A percentile compares a stretch with the other conserved stretches of the same genome.
These are phyloP conservation scores for Myripristis jacobus DNA, from an alignment of 2,797 vertebrate genomes.

Conservation along the genomic window DNA sequence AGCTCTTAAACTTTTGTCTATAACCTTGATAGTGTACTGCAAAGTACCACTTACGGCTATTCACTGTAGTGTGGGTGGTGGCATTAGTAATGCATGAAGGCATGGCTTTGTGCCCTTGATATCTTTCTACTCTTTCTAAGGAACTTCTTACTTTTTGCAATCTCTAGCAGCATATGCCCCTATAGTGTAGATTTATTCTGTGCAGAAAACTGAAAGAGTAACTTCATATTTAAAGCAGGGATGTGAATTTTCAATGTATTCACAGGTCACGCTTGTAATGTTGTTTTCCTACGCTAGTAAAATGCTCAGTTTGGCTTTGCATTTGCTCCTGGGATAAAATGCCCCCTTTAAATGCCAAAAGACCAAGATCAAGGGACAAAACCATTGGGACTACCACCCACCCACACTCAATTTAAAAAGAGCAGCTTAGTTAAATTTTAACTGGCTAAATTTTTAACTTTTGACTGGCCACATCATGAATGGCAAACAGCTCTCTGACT, in stretches of 20 bases:
- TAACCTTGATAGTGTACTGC: conserved; percentile 31
- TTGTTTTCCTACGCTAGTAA: no score
- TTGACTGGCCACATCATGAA: no score
- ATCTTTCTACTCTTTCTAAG: conserved; percentile 8
- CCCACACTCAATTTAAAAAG: no score
- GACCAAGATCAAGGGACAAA: no score
- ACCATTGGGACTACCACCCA: no score
- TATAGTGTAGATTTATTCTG: not conserved
- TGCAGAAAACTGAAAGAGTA: not conserved
- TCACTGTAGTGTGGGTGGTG: conserved; percentile 25
- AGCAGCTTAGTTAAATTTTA: no score
- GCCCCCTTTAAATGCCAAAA: no score
- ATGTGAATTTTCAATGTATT: not conserved
- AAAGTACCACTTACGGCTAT: conserved; percentile 19
- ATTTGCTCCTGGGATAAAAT: no score
- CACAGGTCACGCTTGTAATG: no score
- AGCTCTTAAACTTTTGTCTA: conserved; percentile 41
- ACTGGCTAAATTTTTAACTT: no score
- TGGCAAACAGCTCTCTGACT: no score
- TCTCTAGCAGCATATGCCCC: not conserved
- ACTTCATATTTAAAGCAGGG: not conserved
- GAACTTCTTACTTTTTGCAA: conserved; percentile 21
- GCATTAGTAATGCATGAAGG: conserved; percentile 54
- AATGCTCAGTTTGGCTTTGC: no score
- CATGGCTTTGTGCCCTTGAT: conserved; percentile 18